Evolutionary conservation across 2,888 invertebrate species (phyloP).

Genomic region (Acrobeloides nanus): DNA sequence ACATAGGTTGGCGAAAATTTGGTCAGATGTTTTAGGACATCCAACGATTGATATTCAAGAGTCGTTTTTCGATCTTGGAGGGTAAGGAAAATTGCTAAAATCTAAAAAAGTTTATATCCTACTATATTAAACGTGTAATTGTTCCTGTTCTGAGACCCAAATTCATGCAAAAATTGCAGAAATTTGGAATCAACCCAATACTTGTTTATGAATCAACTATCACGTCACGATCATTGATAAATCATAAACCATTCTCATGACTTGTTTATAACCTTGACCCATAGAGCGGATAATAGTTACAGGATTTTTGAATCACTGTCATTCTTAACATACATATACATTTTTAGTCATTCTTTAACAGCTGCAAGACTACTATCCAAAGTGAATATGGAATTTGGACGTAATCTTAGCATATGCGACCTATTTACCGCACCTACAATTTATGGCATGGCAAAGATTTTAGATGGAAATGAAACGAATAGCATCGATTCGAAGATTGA

Average conservation of each 20-base stretch:
- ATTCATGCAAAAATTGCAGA: no score
- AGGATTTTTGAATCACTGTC: no score
- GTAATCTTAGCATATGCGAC: conserved; percentile 53
- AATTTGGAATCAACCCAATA: no score
- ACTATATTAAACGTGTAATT: no score
- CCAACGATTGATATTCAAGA: conserved; percentile 55
- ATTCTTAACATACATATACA: conserved; percentile 1
- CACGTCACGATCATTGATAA: no score
- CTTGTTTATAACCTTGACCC: no score
- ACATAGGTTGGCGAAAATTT: conserved; percentile 51
- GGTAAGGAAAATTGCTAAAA: no score
- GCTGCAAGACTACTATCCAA: conserved; percentile 54
- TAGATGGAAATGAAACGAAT: conserved; percentile 43
- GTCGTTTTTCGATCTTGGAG: conserved; percentile 57
- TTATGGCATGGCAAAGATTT: conserved; percentile 48
- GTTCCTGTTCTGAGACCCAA: no score
- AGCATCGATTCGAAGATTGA: conserved; percentile 40
- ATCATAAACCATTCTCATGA: no score
- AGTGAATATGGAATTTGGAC: conserved; percentile 45
- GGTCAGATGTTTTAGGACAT: conserved; percentile 52
- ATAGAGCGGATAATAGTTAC: no score
- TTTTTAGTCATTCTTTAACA: conserved; percentile 55
- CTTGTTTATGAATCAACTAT: no score
- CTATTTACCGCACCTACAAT: conserved; percentile 55
- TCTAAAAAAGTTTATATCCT: no score